phyloP scores from a whole-genome alignment of 2,888 invertebrate genomes.

The Andrena haemorrhoa region DNA sequence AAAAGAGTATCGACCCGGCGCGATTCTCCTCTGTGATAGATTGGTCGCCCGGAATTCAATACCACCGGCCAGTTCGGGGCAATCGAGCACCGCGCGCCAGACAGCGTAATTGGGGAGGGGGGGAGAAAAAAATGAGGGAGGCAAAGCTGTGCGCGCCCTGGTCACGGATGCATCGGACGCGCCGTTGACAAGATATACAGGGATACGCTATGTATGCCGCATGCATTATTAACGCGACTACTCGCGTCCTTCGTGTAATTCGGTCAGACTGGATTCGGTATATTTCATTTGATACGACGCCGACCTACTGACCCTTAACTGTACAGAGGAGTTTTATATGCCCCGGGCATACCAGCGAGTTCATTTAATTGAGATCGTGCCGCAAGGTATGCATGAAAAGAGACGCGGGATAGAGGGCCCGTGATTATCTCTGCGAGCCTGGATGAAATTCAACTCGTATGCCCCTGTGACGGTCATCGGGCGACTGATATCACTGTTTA shows the following conservation, averaged over 20 bases:
- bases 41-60: constrained; percentile 24
- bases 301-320: constrained; percentile 73
- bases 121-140: background rate
- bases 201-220: constrained; percentile 49
- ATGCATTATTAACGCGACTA: constrained; percentile 58
- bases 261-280: constrained; percentile 63
- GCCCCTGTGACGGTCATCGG: background rate
- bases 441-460: constrained; percentile 26
- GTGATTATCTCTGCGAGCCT: constrained; percentile 34
- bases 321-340: constrained; percentile 54
- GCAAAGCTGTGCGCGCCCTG: constrained; percentile 8
- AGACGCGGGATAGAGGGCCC: background rate
- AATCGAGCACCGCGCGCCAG: background rate
- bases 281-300: constrained; percentile 64
- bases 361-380: constrained; percentile 58
- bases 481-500: background rate
- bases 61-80: constrained; percentile 30
- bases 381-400: constrained; percentile 33
- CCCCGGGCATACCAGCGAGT: constrained; percentile 38
- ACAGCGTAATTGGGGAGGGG: background rate
- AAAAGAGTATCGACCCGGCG: background rate
- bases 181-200: constrained; percentile 43
- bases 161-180: constrained; percentile 35
- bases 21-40: constrained; percentile 14
- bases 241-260: constrained; percentile 62